phyloP scores from a whole-genome alignment of 2,888 invertebrate species.

The Dryobotodes eremita region DNA sequence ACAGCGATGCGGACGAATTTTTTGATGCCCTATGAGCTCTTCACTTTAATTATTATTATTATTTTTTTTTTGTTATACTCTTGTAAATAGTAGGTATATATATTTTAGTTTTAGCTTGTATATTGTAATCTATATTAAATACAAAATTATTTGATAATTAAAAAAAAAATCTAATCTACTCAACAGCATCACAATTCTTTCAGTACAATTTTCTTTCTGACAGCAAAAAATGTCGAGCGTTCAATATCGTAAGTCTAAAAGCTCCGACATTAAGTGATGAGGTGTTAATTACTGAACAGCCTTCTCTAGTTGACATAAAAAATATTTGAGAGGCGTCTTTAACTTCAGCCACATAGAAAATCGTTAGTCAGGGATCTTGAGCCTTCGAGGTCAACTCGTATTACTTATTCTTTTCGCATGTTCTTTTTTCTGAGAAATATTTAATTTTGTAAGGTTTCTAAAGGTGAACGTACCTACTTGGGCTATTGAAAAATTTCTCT shows the following conservation, averaged over 20 bases:
- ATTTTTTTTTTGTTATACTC: too few relatives aligned
- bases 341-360: slow-evolving; percentile 40
- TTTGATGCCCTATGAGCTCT: too few relatives aligned
- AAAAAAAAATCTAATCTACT: slow-evolving; percentile 28
- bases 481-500: not conserved
- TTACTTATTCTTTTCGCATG: slow-evolving; percentile 42
- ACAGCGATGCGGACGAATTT: too few relatives aligned
- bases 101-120: too few relatives aligned
- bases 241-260: slow-evolving; percentile 43
- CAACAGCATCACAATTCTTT: slow-evolving; percentile 1
- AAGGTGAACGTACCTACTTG: not conserved
- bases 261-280: slow-evolving; percentile 58
- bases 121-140: too few relatives aligned
- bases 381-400: slow-evolving; percentile 41
- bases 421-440: slow-evolving; percentile 26
- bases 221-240: slow-evolving; percentile 46
- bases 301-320: slow-evolving; percentile 37
- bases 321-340: slow-evolving; percentile 44
- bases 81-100: too few relatives aligned
- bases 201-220: slow-evolving; percentile 23
- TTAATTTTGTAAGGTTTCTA: slow-evolving; percentile 31
- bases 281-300: slow-evolving; percentile 60
- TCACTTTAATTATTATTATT: too few relatives aligned
- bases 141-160: too few relatives aligned
- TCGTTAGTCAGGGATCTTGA: slow-evolving; percentile 43